Conservation (phyloP, 2,888 invertebrate genomes). For the Anticlea derivata region DNA sequence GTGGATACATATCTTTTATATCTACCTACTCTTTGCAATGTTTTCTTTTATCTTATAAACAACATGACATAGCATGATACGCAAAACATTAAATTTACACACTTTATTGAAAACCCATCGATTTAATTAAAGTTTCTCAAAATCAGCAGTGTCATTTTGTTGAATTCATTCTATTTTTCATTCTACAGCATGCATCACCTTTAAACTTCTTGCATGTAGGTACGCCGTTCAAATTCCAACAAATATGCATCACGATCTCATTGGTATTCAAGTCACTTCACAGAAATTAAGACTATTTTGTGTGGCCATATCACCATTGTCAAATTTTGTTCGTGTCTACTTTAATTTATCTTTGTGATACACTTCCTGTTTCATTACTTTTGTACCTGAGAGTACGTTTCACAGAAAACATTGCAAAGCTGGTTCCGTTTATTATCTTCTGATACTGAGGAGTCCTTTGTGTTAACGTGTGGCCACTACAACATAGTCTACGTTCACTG, state of each 20-base stretch:
- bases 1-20: conserved; percentile 38
- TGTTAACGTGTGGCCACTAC: conserved; percentile 64
- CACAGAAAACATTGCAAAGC: conserved; percentile 81
- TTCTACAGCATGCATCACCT: conserved; percentile 61
- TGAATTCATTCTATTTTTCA: conserved; percentile 45
- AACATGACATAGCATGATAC: conserved; percentile 56
- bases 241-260: conserved; percentile 53
- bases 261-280: conserved; percentile 50
- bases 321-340: conserved; percentile 34
- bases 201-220: conserved; percentile 55
- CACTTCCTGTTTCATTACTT: conserved; percentile 18
- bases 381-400: conserved; percentile 25
- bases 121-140: conserved; percentile 21
- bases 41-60: conserved; percentile 66
- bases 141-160: conserved; percentile 55
- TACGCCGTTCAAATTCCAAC: conserved; percentile 42
- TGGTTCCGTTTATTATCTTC: conserved; percentile 19
- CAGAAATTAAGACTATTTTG: conserved; percentile 70
- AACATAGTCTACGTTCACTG: conserved; percentile 78
- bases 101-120: conserved; percentile 23
- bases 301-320: conserved; percentile 65
- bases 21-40: conserved; percentile 79
- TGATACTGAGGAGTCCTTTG: conserved; percentile 14
- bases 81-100: conserved; percentile 30
- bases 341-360: conserved; percentile 31